phyloP scores from a whole-genome alignment of 2,113 vertebrate species.

The Polypterus bichir region DNA sequence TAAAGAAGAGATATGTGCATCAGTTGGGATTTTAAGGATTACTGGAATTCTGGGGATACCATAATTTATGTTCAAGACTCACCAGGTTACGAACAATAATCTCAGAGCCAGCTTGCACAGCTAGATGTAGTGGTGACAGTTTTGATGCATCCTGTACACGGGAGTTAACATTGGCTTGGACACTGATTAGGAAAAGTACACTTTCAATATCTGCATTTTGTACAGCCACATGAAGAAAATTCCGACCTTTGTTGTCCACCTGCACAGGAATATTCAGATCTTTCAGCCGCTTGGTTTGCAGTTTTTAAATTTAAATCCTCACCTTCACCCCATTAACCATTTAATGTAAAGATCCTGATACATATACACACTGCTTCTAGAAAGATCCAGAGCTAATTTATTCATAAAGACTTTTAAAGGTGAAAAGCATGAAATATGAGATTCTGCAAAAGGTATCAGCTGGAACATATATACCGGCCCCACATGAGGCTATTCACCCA shows the following conservation, averaged over 20 bases:
- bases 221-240: conserved; percentile 89
- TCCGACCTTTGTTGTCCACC: conserved; percentile 96
- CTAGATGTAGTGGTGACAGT: conserved; percentile 83
- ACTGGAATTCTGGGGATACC: too few relatives aligned
- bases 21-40: too few relatives aligned
- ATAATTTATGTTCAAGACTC: conserved; percentile 1
- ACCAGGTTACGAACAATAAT: conserved; percentile 97
- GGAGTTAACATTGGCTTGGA: conserved; percentile 93
- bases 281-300: too few relatives aligned
- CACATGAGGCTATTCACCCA: background rate
- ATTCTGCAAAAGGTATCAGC: too few relatives aligned
- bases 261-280: conserved; percentile 23
- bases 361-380: too few relatives aligned
- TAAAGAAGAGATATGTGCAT: conserved; percentile 7
- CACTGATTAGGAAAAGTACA: conserved; percentile 93
- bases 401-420: too few relatives aligned
- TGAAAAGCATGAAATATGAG: too few relatives aligned
- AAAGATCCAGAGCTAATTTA: too few relatives aligned
- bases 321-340: too few relatives aligned
- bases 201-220: conserved; percentile 95
- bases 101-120: conserved; percentile 90
- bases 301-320: too few relatives aligned
- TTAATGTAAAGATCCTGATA: too few relatives aligned
- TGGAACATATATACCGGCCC: too few relatives aligned
- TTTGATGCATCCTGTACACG: conserved; percentile 89